These are phyloP conservation scores for Cosmopolites sordidus DNA, from an alignment of 2,888 invertebrate species.

Conservation along the genomic window DNA sequence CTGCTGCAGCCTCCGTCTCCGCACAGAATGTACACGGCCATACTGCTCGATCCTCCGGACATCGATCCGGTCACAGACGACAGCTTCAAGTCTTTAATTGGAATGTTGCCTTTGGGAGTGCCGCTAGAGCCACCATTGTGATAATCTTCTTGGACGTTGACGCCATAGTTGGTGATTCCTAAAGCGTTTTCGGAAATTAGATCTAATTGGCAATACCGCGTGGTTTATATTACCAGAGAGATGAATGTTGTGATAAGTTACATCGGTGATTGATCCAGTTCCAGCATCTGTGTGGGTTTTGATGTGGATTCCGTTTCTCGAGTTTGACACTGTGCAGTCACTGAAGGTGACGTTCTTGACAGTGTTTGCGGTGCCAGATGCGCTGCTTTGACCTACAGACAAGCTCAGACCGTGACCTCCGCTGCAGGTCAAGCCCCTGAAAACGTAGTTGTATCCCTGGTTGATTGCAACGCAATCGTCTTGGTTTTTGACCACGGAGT, in stretches of 20 bases:
- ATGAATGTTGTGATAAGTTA: conserved; percentile 28
- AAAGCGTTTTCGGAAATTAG: background rate
- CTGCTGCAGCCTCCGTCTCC: conserved; percentile 22
- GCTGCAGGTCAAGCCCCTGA: conserved; percentile 25
- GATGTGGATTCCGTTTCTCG: conserved; percentile 30
- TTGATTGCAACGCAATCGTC: conserved; percentile 32
- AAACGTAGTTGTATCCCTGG: conserved; percentile 25
- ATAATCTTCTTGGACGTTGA: conserved; percentile 31
- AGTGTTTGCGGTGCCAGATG: conserved; percentile 20
- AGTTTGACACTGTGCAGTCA: conserved; percentile 26
- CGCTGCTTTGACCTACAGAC: conserved; percentile 28
- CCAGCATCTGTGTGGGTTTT: conserved; percentile 30
- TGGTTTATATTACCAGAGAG: conserved; percentile 19
- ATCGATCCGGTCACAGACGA: conserved; percentile 23
- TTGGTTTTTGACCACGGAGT: conserved; percentile 29
- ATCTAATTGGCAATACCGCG: no score
- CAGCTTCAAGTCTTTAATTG: conserved; percentile 25
- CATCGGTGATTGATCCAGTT: conserved; percentile 23
- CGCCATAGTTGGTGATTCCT: conserved; percentile 28
- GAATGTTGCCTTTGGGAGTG: conserved; percentile 26
- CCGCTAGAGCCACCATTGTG: conserved; percentile 24
- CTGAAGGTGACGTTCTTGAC: conserved; percentile 27
- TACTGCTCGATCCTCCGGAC: conserved; percentile 21
- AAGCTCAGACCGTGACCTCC: conserved; percentile 33
- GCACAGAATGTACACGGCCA: conserved; percentile 30